Evolutionary conservation across 2,888 invertebrate species (phyloP), one percentile per base, ranked within the genome.

Genomic region (Troilus luridus): DNA sequence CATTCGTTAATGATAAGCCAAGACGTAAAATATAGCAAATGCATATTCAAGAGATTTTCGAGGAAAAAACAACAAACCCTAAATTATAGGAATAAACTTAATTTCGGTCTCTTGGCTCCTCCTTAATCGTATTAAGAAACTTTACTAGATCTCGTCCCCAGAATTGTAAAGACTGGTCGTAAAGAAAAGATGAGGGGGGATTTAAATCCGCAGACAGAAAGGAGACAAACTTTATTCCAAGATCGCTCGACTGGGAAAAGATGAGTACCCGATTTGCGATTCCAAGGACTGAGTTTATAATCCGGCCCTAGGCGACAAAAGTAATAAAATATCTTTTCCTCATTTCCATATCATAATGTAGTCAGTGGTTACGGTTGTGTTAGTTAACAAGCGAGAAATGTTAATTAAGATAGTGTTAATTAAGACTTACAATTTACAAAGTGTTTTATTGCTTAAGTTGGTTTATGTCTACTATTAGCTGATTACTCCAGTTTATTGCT

Each of bases 171-270:
- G 56, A n/a, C 85, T 21, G 85, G 56, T 85, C 85, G 85, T 85
- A 85, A 85, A 85, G 85, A 56, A 85, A 54, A 85, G 85, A 85
- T 85, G 85, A 56, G 14, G 56, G 85, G 56, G 56, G 12, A 56
- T 85, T 58, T 56, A 85, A 85, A 85, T 56, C 85, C 56, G 56
- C 85, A 85, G 85, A 85, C 85, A 85, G 85, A 85, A 58, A 56
- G 85, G 85, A 85, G 85, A 85, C 85, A 56, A 85, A 85, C 21
- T 85, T 85, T 85, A 85, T 85, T n/a, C 85, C 10, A 85, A n/a
- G 9, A 85, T 1, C 8, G 85, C 85, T 56, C 85, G 14, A 85
- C 56, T 58, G 56, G 85, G n/a, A 58, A 41, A 12, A 56, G 85
- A 54, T 56, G 85, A 85, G 21, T n/a, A 41, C 41, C 12, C 56